Evolutionary conservation across 2,113 vertebrate species (phyloP).

Genomic region (Pseudonaja textilis): DNA sequence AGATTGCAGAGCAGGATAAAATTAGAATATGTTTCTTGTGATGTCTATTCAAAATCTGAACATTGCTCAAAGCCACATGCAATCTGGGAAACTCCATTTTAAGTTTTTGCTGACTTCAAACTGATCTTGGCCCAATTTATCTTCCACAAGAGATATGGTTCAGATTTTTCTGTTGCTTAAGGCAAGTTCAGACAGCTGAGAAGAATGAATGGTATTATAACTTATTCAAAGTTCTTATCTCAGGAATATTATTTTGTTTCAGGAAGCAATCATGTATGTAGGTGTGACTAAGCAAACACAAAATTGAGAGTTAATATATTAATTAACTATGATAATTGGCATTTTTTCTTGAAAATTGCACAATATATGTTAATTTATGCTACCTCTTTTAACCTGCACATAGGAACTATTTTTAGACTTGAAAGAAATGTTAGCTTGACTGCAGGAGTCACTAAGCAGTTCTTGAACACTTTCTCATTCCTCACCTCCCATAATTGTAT

Average conservation of each 20-base stretch:
- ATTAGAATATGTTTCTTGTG: neutral
- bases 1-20: neutral
- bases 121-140: neutral
- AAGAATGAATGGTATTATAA: constrained; percentile 51
- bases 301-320: constrained; percentile 59
- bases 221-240: constrained; percentile 48
- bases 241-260: constrained; percentile 42
- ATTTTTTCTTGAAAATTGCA: constrained; percentile 53
- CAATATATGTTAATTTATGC: constrained; percentile 53
- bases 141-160: neutral
- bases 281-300: constrained; percentile 47
- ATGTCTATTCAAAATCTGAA: constrained; percentile 22
- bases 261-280: constrained; percentile 49
- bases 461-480: constrained; percentile 3
- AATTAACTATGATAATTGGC: constrained; percentile 42
- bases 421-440: constrained; percentile 33
- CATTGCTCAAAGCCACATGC: constrained; percentile 42
- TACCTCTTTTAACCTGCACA: constrained; percentile 29
- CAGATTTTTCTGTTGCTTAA: constrained; percentile 45
- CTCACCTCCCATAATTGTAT: neutral
- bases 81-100: constrained; percentile 41
- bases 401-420: constrained; percentile 40
- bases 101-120: constrained; percentile 20
- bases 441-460: constrained; percentile 36
- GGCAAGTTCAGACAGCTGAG: constrained; percentile 54